Percentiles rank a stretch among this genome's conserved stretches.
phyloP scores from a whole-genome alignment of 2,113 vertebrate species.

The Psittacus erithacus region DNA sequence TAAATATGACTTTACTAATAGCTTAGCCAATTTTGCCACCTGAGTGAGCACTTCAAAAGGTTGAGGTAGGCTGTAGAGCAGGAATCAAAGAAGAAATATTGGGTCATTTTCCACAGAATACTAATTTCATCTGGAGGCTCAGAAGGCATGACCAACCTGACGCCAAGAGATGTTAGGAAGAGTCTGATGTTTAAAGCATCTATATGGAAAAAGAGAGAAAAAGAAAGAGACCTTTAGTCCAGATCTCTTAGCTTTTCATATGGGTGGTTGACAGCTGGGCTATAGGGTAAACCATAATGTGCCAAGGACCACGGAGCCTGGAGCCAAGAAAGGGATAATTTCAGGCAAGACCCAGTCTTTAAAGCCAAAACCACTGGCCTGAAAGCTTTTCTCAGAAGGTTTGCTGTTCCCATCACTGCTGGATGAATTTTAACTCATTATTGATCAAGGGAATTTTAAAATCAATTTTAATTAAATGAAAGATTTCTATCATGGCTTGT shows the following conservation, averaged over 20 bases:
- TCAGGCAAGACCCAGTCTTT: constrained; percentile 46
- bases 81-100: constrained; percentile 29
- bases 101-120: neutral
- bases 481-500: constrained; percentile 82
- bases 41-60: neutral
- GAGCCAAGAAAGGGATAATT: constrained; percentile 56
- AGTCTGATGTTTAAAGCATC: neutral
- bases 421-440: constrained; percentile 83
- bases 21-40: neutral
- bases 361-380: constrained; percentile 62
- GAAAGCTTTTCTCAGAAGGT: constrained; percentile 63
- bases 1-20: neutral
- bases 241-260: neutral
- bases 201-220: neutral
- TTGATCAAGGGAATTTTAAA: constrained; percentile 83
- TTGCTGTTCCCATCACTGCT: constrained; percentile 65
- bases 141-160: neutral
- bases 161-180: neutral
- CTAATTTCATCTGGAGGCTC: neutral
- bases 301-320: constrained; percentile 9
- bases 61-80: neutral
- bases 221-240: constrained; percentile 27
- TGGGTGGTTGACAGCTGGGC: constrained; percentile 31
- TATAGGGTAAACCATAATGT: constrained; percentile 52
- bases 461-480: constrained; percentile 88